Conservation (phyloP, 2,888 invertebrate genomes). For the Pachycephus smyrnensis region DNA sequence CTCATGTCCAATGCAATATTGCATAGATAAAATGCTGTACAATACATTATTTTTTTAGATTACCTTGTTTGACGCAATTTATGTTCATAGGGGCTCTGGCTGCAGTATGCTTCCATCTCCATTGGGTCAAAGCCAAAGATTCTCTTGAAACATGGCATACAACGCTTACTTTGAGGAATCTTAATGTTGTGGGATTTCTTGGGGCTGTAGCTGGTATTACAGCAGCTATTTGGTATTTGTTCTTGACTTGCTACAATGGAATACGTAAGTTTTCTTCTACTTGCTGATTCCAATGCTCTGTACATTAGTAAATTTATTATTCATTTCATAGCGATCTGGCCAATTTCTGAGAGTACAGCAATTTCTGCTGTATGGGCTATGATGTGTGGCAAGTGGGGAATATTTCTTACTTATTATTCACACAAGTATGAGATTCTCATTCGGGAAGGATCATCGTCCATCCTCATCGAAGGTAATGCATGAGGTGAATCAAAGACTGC, state of each 20-base stretch:
- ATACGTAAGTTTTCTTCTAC: constrained; percentile 37
- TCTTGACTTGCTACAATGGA: constrained; percentile 42
- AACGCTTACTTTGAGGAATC: constrained; percentile 34
- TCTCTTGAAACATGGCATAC: constrained; percentile 42
- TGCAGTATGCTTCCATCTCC: constrained; percentile 44
- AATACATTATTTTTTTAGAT: not conserved
- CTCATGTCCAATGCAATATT: not conserved
- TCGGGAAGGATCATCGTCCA: constrained; percentile 33
- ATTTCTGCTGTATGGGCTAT: constrained; percentile 44
- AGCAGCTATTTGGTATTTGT: constrained; percentile 47
- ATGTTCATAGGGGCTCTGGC: constrained; percentile 35
- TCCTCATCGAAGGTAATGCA: constrained; percentile 34
- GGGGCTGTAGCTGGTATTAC: constrained; percentile 35
- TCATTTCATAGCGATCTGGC: constrained; percentile 32
- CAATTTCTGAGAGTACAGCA: constrained; percentile 37
- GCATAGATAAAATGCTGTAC: not conserved
- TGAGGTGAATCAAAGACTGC: constrained; percentile 15
- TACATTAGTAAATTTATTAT: not conserved
- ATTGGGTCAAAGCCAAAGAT: constrained; percentile 42
- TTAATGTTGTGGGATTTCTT: constrained; percentile 43
- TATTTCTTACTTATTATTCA: constrained; percentile 40
- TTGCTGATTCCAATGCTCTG: not conserved
- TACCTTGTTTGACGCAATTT: not conserved
- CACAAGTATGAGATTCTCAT: constrained; percentile 39
- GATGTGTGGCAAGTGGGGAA: constrained; percentile 44